phyloP scores from a whole-genome alignment of 2,888 invertebrate genomes.

The Polymixis flavicincta region DNA sequence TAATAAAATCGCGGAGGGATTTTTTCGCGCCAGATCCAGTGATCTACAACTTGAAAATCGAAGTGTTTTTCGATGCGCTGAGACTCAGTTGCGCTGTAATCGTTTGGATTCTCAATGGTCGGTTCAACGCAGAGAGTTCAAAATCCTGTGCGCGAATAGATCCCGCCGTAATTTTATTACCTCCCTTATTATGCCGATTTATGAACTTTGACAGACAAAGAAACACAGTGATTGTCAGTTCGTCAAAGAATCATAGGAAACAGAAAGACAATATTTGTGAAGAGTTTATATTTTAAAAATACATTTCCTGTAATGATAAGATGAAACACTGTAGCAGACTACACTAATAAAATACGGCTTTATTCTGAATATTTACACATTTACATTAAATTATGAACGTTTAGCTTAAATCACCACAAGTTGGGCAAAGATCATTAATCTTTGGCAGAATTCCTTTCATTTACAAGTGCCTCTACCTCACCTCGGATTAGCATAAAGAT shows the following conservation, averaged over 20 bases:
- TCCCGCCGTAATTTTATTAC: no score
- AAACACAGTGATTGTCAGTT: no score
- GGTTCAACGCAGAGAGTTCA: no score
- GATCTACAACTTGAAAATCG: no score
- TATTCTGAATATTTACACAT: constrained; percentile 56
- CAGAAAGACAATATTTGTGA: constrained; percentile 37
- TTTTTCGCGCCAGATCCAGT: no score
- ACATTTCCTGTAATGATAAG: constrained; percentile 77
- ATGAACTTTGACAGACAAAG: background rate
- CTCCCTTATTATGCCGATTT: no score
- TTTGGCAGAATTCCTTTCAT: constrained; percentile 70
- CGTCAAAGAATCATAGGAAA: background rate
- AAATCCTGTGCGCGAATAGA: no score
- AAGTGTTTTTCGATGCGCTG: no score
- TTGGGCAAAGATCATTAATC: constrained; percentile 71
- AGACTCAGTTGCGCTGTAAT: no score
- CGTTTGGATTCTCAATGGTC: no score
- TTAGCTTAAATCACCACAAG: constrained; percentile 61
- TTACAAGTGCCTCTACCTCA: constrained; percentile 51
- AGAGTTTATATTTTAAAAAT: constrained; percentile 79
- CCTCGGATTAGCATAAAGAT: constrained; percentile 41
- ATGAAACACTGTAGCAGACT: constrained; percentile 71
- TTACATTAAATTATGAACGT: constrained; percentile 54
- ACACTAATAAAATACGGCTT: constrained; percentile 68
- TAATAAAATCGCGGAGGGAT: no score